A percentile compares a stretch with the other conserved stretches of the same genome.
These are phyloP conservation scores for Cotesia chilonis DNA, from an alignment of 1,140 invertebrate species.

Conservation along the genomic window DNA sequence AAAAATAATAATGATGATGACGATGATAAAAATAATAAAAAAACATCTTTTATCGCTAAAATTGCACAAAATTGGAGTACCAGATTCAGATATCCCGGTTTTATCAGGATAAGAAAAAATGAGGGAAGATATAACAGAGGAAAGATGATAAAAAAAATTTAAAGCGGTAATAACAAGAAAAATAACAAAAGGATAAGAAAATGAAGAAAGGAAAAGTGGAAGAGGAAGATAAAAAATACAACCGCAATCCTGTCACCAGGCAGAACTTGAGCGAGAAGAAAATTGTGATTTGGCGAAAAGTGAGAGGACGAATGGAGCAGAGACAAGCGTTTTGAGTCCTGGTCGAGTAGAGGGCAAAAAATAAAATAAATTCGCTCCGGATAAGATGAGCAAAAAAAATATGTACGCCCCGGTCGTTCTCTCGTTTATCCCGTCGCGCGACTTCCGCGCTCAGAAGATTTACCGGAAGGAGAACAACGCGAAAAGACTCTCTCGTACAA, in stretches of 20 bases:
- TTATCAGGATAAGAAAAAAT: conserved; percentile 26
- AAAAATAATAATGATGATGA: conserved; percentile 18
- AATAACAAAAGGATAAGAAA: conserved; percentile 18
- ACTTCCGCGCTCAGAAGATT: conserved; percentile 37
- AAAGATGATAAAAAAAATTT: not conserved
- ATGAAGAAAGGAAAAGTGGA: conserved; percentile 26
- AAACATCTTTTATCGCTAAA: conserved; percentile 29
- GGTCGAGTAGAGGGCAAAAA: conserved; percentile 17
- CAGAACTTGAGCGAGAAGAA: conserved; percentile 6
- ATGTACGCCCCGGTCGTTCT: conserved; percentile 36
- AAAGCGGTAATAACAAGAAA: conserved; percentile 24
- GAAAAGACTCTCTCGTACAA: conserved; percentile 17
- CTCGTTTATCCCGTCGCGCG: conserved; percentile 39
- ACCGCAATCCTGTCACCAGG: conserved; percentile 29
- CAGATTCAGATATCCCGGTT: conserved; percentile 38
- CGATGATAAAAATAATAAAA: conserved; percentile 13
- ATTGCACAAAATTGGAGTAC: conserved; percentile 45
- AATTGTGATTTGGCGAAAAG: conserved; percentile 1
- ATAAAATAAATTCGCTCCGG: conserved; percentile 42
- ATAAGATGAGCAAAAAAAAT: conserved; percentile 36
- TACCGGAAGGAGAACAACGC: conserved; percentile 33
- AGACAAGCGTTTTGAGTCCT: conserved; percentile 36
- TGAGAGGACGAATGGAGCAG: conserved; percentile 23
- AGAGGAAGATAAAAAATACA: conserved; percentile 15
- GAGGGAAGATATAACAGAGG: conserved; percentile 4